Evolutionary conservation across 1,140 invertebrate species (phyloP).

Genomic region (Aculops lycopersici): DNA sequence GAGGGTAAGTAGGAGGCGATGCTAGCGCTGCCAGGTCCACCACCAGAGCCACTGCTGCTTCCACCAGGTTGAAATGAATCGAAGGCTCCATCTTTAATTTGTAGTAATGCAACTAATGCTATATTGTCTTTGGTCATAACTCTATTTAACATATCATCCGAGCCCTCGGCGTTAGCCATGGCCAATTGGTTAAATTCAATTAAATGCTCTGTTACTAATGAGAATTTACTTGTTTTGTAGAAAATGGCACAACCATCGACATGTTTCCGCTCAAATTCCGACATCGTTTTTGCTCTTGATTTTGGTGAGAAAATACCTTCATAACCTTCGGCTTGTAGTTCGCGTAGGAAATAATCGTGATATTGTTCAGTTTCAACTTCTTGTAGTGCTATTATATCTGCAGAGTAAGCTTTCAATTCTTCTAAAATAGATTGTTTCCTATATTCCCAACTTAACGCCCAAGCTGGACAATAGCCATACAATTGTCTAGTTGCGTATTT

Average conservation of each 20-base stretch:
- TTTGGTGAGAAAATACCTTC: constrained; percentile 96
- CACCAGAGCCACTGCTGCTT: too few relatives aligned
- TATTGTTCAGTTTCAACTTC: constrained; percentile 98
- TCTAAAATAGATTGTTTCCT: constrained; percentile 86
- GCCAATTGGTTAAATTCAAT: constrained; percentile 92
- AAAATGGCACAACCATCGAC: constrained; percentile 99
- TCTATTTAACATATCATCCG: constrained; percentile 88
- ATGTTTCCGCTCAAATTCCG: constrained; percentile 71
- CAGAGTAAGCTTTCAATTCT: constrained; percentile 77
- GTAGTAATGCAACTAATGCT: constrained; percentile 63
- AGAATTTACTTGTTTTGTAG: constrained; percentile 69
- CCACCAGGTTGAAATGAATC: neutral
- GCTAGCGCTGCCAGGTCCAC: neutral
- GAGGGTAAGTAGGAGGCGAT: too few relatives aligned
- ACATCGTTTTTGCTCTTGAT: constrained; percentile 91
- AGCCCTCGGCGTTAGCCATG: constrained; percentile 87
- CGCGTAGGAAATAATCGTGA: constrained; percentile 77
- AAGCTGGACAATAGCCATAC: constrained; percentile 28
- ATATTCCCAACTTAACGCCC: constrained; percentile 87
- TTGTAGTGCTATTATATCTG: constrained; percentile 87
- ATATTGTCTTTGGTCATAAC: constrained; percentile 99
- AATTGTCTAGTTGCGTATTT: constrained; percentile 66
- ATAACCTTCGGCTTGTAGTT: constrained; percentile 62
- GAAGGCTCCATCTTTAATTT: constrained; percentile 61
- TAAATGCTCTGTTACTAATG: constrained; percentile 66